phyloP scores from a whole-genome alignment of 2,888 invertebrate species.

The Aleiodes alternator region DNA sequence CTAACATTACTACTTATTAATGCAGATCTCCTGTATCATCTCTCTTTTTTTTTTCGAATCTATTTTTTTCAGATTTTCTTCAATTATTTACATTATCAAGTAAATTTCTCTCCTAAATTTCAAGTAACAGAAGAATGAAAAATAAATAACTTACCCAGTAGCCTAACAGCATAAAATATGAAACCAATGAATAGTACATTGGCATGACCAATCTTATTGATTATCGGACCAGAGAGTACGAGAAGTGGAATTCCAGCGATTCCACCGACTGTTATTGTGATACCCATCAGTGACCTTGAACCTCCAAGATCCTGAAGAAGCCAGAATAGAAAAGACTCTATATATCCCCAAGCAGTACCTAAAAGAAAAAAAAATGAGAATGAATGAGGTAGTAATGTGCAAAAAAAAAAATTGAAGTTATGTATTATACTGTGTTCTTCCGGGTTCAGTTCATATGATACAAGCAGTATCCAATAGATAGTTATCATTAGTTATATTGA shows the following conservation, averaged over 20 bases:
- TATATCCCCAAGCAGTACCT: slow-evolving; percentile 90
- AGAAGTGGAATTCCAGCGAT: slow-evolving; percentile 85
- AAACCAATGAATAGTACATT: slow-evolving; percentile 87
- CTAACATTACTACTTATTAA: too few species aligned
- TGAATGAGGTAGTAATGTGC: neutral
- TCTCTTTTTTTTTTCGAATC: too few species aligned
- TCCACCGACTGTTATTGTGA: slow-evolving; percentile 87
- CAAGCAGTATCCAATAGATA: neutral
- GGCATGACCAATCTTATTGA: slow-evolving; percentile 84
- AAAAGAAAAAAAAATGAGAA: slow-evolving; percentile 65
- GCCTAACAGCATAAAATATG: slow-evolving; percentile 84
- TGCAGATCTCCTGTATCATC: too few species aligned
- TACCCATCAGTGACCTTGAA: slow-evolving; percentile 86
- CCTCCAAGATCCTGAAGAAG: slow-evolving; percentile 86
- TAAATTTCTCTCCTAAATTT: too few species aligned
- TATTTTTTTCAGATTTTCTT: too few species aligned
- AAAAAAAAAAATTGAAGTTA: slow-evolving; percentile 37
- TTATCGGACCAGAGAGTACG: slow-evolving; percentile 86
- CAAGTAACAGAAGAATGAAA: neutral
- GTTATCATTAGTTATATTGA: neutral
- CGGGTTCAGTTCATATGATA: neutral
- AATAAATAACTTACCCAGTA: slow-evolving; percentile 78
- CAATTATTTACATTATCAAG: too few species aligned
- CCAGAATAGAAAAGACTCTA: slow-evolving; percentile 90
- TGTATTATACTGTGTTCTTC: neutral